Evolutionary conservation across 1,140 invertebrate genomes (phyloP).

Genomic region (Bradysia coprophila): DNA sequence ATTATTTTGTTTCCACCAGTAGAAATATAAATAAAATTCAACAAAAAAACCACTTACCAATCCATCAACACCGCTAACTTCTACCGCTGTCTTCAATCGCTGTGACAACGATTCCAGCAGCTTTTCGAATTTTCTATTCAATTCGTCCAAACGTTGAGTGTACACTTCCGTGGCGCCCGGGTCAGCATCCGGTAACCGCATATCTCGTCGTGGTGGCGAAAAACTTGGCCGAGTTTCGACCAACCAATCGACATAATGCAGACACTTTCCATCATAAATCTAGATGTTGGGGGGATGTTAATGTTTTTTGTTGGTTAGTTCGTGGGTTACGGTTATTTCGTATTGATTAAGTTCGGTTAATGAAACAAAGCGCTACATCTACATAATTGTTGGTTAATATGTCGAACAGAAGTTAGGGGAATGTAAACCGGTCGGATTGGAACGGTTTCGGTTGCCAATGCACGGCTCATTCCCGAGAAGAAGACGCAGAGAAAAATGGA

Average conservation of each 20-base stretch:
- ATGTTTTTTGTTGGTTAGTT: neutral
- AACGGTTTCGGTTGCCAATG: too few species aligned
- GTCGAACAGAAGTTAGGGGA: too few species aligned
- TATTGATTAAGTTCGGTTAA: too few species aligned
- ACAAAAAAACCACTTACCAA: slow-evolving; percentile 33
- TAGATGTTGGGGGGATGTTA: slow-evolving; percentile 5
- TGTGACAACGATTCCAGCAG: slow-evolving; percentile 54
- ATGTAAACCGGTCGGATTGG: too few species aligned
- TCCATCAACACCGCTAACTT: slow-evolving; percentile 25
- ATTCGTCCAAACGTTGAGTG: slow-evolving; percentile 56
- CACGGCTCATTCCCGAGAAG: too few species aligned
- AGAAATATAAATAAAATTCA: neutral
- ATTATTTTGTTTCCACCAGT: too few species aligned
- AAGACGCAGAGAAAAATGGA: too few species aligned
- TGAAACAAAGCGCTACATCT: too few species aligned
- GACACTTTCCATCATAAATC: slow-evolving; percentile 63
- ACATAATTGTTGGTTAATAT: neutral
- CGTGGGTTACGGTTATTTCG: neutral
- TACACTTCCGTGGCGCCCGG: slow-evolving; percentile 56
- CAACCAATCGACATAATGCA: slow-evolving; percentile 72
- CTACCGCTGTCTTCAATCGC: slow-evolving; percentile 28
- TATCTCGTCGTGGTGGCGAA: slow-evolving; percentile 20
- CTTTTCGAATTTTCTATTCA: slow-evolving; percentile 65
- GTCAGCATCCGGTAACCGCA: slow-evolving; percentile 18
- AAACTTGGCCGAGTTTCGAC: slow-evolving; percentile 37